Evolutionary conservation across 2,113 vertebrate genomes (phyloP).

Genomic region (Anolis carolinensis): DNA sequence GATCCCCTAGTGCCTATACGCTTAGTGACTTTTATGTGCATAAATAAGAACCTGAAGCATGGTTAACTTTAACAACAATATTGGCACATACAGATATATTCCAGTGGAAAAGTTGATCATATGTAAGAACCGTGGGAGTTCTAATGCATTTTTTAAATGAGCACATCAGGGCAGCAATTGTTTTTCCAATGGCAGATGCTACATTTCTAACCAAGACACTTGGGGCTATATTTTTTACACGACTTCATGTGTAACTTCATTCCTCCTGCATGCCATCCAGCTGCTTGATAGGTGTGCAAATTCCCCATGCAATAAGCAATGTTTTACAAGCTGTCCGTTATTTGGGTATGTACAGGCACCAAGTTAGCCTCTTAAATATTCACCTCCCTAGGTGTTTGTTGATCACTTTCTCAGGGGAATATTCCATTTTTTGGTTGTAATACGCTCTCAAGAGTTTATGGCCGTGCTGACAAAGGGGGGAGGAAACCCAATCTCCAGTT

Average conservation of each 20-base stretch:
- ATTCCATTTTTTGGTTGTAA: not conserved
- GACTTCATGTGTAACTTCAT: conserved; percentile 7
- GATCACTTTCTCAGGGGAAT: conserved; percentile 13
- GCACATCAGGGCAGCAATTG: conserved; percentile 28
- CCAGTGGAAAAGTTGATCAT: conserved; percentile 32
- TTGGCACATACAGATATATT: conserved; percentile 30
- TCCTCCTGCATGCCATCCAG: conserved; percentile 7
- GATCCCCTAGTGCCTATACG: not conserved
- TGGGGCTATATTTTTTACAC: conserved; percentile 6
- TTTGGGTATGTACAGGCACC: not conserved
- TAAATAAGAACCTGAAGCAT: conserved; percentile 19
- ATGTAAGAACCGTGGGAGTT: conserved; percentile 21
- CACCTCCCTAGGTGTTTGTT: conserved; percentile 9
- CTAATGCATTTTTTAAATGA: conserved; percentile 24
- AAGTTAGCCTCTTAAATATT: not conserved
- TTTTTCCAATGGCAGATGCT: conserved; percentile 33
- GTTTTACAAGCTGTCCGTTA: conserved; percentile 25
- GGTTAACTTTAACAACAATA: conserved; percentile 14
- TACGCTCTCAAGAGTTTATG: not conserved
- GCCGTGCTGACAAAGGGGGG: not conserved
- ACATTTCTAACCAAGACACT: conserved; percentile 13
- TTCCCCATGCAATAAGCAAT: not conserved
- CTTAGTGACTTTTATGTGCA: not conserved
- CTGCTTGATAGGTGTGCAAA: conserved; percentile 18
- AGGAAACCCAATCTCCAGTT: not conserved